phyloP scores from a whole-genome alignment of 2,113 vertebrate species.

The Crotalus helleri region DNA sequence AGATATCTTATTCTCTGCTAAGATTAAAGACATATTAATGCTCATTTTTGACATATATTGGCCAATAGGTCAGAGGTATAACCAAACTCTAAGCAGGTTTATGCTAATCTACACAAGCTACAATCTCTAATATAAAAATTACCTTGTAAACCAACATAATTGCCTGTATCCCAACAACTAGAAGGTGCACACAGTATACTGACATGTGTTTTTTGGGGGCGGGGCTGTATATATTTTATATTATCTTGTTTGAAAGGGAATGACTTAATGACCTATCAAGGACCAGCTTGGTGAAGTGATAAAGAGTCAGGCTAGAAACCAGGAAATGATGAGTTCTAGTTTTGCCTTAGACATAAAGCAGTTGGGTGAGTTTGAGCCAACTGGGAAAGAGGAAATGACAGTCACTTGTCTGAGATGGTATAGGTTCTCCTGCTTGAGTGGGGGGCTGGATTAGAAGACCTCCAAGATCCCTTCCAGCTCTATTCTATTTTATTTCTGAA shows the following conservation, averaged over 20 bases:
- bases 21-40: neutral
- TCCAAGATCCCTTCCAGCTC: no score
- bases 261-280: neutral
- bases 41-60: neutral
- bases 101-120: neutral
- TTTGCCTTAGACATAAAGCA: neutral
- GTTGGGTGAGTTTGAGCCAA: neutral
- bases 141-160: neutral
- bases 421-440: no score
- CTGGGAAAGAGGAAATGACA: no score
- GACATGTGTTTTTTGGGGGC: neutral
- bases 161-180: neutral
- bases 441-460: no score
- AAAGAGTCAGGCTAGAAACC: no score
- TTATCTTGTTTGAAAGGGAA: neutral
- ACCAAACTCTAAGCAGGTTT: neutral
- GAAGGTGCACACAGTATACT: neutral
- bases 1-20: neutral
- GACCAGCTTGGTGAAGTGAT: no score
- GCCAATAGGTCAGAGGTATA: neutral
- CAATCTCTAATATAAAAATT: neutral
- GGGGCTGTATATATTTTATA: neutral
- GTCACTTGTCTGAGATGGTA: no score
- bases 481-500: no score
- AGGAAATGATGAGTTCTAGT: neutral